Evolutionary conservation across 2,888 invertebrate genomes (phyloP), one percentile per base, ranked within the genome.

Genomic region (Tanypteryx hageni): DNA sequence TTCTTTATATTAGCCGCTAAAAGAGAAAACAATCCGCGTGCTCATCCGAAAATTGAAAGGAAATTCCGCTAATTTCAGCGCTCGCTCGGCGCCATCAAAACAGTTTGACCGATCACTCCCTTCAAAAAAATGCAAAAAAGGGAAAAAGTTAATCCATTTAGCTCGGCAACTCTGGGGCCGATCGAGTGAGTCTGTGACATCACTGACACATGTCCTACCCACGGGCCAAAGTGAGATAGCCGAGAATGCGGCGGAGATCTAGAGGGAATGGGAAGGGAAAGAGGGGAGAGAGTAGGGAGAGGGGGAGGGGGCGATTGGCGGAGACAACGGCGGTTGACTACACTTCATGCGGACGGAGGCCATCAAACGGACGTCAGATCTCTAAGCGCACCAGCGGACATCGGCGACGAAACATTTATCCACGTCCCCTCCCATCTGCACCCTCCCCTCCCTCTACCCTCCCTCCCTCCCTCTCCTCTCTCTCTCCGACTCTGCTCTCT

Each of bases 331-430:
- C 59, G 85, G 59, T 57, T 44, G 82, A 31, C 82, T 31, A 31
- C 31, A 82, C 82, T 44, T 85, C 13, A 13, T 22, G 44, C 57
- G 85, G 86, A 61, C 61, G 31, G 61, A 10, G 57, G 86, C 86
- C 61, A 61, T 86, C 86, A 86, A 86, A 86, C 86, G 61, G 27
- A 27, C 86, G 86, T 86, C 86, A 86, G 61, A 31, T 59, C 86
- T 59, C 85, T 27, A 10, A 68, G 68, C 27, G 83, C 18, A 83
- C 83, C 56, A 44, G 18, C 18, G 44, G 13, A 56, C 27, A 86
- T 59, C 59, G 86, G 86, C 61, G 86, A 86, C 86, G 86, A 86
- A 86, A 86, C 86, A 61, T 61, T 61, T 57, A 31, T 27, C 58
- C 27, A 59, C 85, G 85, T 59, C 61, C 85, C 58, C n/a, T 85